Conservation (phyloP, 2,113 vertebrate genomes). For the Rousettus leschenaultii region DNA sequence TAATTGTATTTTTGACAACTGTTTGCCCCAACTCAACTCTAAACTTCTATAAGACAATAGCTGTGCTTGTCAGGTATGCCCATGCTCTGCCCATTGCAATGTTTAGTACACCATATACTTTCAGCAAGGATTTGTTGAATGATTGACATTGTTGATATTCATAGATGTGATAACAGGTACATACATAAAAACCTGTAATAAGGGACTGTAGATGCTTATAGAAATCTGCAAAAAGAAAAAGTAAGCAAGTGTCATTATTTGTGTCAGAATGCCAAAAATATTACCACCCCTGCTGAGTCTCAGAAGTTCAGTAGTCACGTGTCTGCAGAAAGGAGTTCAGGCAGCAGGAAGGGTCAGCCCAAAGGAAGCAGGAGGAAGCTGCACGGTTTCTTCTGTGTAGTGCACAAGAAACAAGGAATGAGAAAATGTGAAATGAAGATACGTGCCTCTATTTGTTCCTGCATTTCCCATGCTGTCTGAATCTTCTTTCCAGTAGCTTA, state of each 20-base stretch:
- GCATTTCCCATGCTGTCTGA: neutral
- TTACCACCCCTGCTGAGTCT: neutral
- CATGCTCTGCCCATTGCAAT: accelerated
- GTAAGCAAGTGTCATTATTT: neutral
- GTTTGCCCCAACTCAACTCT: neutral
- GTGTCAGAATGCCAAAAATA: too few species aligned
- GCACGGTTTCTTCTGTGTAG: too few species aligned
- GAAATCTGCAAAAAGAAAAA: neutral
- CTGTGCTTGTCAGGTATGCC: neutral
- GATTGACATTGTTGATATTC: too few species aligned
- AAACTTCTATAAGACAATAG: neutral
- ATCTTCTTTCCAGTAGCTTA: neutral
- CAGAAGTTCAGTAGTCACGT: neutral
- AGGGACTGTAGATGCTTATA: too few species aligned
- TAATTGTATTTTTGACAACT: neutral
- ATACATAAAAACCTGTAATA: neutral
- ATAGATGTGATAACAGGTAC: neutral
- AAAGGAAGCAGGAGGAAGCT: neutral
- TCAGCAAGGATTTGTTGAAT: neutral
- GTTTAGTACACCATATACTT: neutral
- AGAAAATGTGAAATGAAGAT: neutral
- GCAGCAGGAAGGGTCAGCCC: neutral
- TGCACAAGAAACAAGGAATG: neutral
- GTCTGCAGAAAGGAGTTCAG: neutral
- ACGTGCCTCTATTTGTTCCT: neutral